phyloP scores from a whole-genome alignment of 2,888 invertebrate genomes.

The Meganola albula region DNA sequence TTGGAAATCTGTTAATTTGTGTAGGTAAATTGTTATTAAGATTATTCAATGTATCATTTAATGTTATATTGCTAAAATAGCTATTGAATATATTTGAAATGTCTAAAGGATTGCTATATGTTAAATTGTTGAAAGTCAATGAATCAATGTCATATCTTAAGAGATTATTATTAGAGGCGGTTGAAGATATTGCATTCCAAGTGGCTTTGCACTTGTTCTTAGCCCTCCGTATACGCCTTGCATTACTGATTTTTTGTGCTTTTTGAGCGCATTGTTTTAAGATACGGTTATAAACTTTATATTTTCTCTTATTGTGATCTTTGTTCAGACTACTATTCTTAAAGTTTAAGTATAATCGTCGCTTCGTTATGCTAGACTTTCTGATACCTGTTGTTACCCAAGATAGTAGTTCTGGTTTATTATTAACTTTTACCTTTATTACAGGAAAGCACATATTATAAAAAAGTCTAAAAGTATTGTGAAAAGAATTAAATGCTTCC shows the following conservation, averaged over 20 bases:
- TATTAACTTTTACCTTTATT: conserved; percentile 2
- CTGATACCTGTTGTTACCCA: conserved; percentile 1
- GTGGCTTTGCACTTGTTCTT: conserved; percentile 3
- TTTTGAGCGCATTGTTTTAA: too few relatives aligned
- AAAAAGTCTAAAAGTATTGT: not conserved
- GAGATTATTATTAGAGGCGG: conserved; percentile 3
- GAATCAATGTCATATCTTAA: not conserved
- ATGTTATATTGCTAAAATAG: not conserved
- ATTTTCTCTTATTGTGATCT: not conserved
- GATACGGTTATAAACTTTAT: too few relatives aligned
- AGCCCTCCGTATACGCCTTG: too few relatives aligned
- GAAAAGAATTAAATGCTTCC: conserved; percentile 1
- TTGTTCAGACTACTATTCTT: not conserved
- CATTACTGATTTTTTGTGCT: too few relatives aligned
- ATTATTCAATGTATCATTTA: not conserved
- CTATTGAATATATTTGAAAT: not conserved
- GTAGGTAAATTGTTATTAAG: too few relatives aligned
- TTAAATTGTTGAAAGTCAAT: too few relatives aligned
- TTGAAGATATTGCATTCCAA: conserved; percentile 3
- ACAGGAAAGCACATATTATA: conserved; percentile 3
- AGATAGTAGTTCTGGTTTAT: not conserved
- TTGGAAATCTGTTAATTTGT: not conserved
- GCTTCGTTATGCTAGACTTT: conserved; percentile 2
- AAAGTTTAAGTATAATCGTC: too few relatives aligned
- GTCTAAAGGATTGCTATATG: too few relatives aligned